Evolutionary conservation across 2,888 invertebrate genomes (phyloP), one percentile per base, ranked within the genome.

Genomic region (Hesperia comma): DNA sequence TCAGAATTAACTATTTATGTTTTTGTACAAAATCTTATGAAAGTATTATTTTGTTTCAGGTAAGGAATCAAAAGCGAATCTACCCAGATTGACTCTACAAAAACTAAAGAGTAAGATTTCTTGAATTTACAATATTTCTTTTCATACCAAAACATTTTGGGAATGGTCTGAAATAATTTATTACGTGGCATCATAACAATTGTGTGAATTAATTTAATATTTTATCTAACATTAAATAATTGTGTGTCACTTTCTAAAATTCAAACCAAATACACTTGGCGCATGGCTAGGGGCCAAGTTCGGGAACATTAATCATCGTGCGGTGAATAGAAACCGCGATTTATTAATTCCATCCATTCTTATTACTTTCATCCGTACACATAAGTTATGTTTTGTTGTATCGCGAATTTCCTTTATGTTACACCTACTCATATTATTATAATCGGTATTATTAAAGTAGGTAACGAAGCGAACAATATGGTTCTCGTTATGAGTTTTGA

Each of bases 221-320:
- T 21, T 61, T 43, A 60, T 66, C 57, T 51, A 57, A 46, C 43
- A 54, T 33, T 46, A 46, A 66, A 66, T 55, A 66, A 61, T 54
- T 66, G 43, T 26, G 46, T 66, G 66, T 61, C 66, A 61, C 66
- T 66, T 66, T 66, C 55, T 79, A 77, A 79, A 77, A 74, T 71
- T 70, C 67, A 76, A 80, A 81, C 75, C 83, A 81, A 81, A 83
- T 83, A 84, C 85, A 86, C 82, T 80, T 78, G 75, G 75, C 71
- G 62, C 68, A 79, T 87, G 89, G 89, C 88, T 74, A 68, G 32
- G 70, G 71, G 88, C 88, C 88, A 89, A 87, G 73, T 80, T 80
- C 69, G 72, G 75, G 70, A 74, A 78, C 79, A 87, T 89, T 84
- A 84, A 88, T 89, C 88, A 88, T 85, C 80, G 79, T 76, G 73